Evolutionary conservation across 2,113 vertebrate species (phyloP).

Genomic region (Edolisoma coerulescens): DNA sequence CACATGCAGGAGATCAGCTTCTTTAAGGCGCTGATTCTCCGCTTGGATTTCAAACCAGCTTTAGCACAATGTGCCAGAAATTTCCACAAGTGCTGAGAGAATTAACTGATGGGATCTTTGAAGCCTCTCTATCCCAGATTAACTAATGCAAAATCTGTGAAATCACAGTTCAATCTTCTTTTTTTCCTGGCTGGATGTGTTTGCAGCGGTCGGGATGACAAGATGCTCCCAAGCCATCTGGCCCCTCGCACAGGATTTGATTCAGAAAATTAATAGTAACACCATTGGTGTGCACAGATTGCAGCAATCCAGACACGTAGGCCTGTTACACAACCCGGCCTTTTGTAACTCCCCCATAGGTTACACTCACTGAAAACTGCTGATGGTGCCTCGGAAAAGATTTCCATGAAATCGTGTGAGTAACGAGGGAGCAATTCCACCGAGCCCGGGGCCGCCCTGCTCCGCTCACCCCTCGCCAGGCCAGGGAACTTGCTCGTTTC

Average conservation of each 20-base stretch:
- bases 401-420: background rate
- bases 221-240: constrained; percentile 68
- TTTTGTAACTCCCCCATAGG: background rate
- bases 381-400: background rate
- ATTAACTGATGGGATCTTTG: constrained; percentile 76
- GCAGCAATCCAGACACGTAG: constrained; percentile 49
- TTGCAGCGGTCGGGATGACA: constrained; percentile 56
- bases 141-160: constrained; percentile 78
- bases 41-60: constrained; percentile 74
- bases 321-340: constrained; percentile 51
- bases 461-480: rapidly evolving
- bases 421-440: background rate
- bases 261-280: constrained; percentile 68
- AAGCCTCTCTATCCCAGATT: constrained; percentile 74
- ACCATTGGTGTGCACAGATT: constrained; percentile 52
- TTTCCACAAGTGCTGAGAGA: constrained; percentile 69
- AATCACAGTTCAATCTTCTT: constrained; percentile 71
- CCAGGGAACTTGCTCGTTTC: rapidly evolving
- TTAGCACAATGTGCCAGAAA: constrained; percentile 72
- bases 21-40: constrained; percentile 50
- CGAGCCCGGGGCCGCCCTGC: background rate
- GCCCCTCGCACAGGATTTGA: constrained; percentile 49
- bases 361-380: background rate
- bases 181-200: constrained; percentile 49
- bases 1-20: background rate